Conservation (phyloP, 2,888 invertebrate species). For the Gnatocerus cornutus region DNA sequence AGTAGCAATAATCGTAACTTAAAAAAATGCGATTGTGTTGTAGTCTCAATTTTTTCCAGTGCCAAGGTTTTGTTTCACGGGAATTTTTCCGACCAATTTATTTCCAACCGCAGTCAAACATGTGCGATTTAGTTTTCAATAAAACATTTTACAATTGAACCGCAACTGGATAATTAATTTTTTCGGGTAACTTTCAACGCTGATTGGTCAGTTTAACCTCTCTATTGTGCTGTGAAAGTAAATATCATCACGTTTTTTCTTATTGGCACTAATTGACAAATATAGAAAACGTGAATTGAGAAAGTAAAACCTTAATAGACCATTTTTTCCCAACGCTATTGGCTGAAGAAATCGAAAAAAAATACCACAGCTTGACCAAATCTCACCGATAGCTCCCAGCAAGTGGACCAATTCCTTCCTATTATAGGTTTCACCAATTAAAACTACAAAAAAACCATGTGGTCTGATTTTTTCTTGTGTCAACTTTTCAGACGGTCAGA, state of each 20-base stretch:
- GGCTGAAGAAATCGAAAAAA: slow-evolving; percentile 1
- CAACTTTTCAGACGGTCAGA: slow-evolving; percentile 9
- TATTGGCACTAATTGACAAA: slow-evolving; percentile 22
- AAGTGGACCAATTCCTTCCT: slow-evolving; percentile 10
- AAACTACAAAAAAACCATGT: slow-evolving; percentile 7
- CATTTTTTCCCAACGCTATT: slow-evolving; percentile 5
- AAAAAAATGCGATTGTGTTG: neutral
- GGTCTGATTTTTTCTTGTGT: slow-evolving; percentile 3
- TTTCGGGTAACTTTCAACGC: slow-evolving; percentile 18
- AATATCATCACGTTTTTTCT: slow-evolving; percentile 23
- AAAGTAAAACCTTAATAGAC: slow-evolving; percentile 22
- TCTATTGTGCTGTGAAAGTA: slow-evolving; percentile 30
- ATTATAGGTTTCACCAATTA: slow-evolving; percentile 4
- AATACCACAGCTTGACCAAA: slow-evolving; percentile 4
- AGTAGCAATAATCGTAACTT: neutral
- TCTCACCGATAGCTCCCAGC: neutral
- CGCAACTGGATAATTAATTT: slow-evolving; percentile 27
- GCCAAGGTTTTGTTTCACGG: neutral
- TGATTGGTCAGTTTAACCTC: slow-evolving; percentile 14
- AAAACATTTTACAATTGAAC: slow-evolving; percentile 22
- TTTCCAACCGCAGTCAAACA: slow-evolving; percentile 17
- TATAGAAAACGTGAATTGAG: slow-evolving; percentile 16
- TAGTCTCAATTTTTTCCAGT: slow-evolving; percentile 3
- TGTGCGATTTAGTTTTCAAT: slow-evolving; percentile 25
- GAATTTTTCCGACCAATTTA: slow-evolving; percentile 20